Percentiles rank a stretch among this genome's conserved stretches.
Evolutionary conservation across 1,140 invertebrate species (phyloP).

Genomic region (Octopus sinensis): DNA sequence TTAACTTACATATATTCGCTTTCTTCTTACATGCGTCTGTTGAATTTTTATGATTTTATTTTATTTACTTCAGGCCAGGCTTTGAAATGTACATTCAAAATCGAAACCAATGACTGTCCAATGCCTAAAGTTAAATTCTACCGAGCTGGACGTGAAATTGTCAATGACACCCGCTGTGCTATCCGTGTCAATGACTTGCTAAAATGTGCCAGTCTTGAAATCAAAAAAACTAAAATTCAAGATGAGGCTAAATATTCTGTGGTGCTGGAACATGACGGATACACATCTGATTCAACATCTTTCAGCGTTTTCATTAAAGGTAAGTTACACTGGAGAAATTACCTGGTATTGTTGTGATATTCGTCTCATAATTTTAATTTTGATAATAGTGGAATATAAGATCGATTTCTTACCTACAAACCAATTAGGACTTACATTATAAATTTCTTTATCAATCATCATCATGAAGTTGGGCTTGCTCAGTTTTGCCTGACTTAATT

Average conservation of each 20-base stretch:
- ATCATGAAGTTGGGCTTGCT: too few relatives aligned
- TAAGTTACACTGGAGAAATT: slow-evolving; percentile 54
- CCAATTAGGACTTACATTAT: too few relatives aligned
- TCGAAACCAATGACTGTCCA: slow-evolving; percentile 39
- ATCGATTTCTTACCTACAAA: too few relatives aligned
- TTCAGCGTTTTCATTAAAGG: slow-evolving; percentile 94
- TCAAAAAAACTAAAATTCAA: slow-evolving; percentile 90
- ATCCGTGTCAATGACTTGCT: slow-evolving; percentile 70
- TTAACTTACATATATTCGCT: too few relatives aligned
- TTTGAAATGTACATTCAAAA: slow-evolving; percentile 36
- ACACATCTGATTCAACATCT: slow-evolving; percentile 73
- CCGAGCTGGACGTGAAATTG: slow-evolving; percentile 44
- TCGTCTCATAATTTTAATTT: too few relatives aligned
- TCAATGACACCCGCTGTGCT: slow-evolving; percentile 48
- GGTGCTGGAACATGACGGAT: slow-evolving; percentile 88
- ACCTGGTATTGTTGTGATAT: too few relatives aligned
- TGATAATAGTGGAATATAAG: too few relatives aligned
- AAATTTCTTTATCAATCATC: too few relatives aligned
- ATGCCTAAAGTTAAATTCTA: slow-evolving; percentile 42
- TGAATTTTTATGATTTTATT: neutral
- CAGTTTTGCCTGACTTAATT: too few relatives aligned
- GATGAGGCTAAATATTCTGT: slow-evolving; percentile 97
- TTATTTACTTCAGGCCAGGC: slow-evolving; percentile 41
- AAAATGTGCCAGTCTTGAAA: slow-evolving; percentile 86
- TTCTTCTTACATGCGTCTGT: neutral